A percentile compares a stretch with the other conserved stretches of the same genome.
These are phyloP conservation scores for Calameuta idolon DNA, from an alignment of 2,888 invertebrate genomes.

Conservation along the genomic window DNA sequence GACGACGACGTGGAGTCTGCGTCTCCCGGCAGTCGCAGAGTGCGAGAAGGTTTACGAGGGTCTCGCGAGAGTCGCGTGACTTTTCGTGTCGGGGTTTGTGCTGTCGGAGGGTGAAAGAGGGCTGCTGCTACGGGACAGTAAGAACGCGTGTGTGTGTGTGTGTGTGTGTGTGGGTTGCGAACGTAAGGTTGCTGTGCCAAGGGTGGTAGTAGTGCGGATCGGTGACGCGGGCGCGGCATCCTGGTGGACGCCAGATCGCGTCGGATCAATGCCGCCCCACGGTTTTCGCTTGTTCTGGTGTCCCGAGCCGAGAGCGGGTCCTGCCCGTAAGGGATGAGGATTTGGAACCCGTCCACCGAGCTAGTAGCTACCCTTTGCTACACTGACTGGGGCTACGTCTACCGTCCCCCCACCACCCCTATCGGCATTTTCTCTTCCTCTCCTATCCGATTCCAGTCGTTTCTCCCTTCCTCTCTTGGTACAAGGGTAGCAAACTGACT, in stretches of 20 bases:
- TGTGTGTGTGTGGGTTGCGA: neutral
- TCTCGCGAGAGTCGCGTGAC: too few relatives aligned
- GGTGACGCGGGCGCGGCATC: constrained; percentile 34
- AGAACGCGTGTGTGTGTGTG: too few relatives aligned
- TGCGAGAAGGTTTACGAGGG: too few relatives aligned
- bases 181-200: neutral
- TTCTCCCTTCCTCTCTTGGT: constrained; percentile 18
- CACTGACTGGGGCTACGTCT: too few relatives aligned
- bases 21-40: too few relatives aligned
- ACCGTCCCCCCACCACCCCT: constrained; percentile 13
- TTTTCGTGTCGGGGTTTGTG: too few relatives aligned
- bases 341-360: constrained; percentile 45
- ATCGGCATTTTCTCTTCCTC: constrained; percentile 21
- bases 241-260: constrained; percentile 29
- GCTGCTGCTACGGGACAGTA: too few relatives aligned
- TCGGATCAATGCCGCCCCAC: constrained; percentile 42
- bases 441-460: constrained; percentile 16
- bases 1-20: too few relatives aligned
- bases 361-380: constrained; percentile 19
- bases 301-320: constrained; percentile 8
- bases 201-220: neutral
- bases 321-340: constrained; percentile 31
- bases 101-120: too few relatives aligned
- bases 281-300: constrained; percentile 8
- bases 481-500: too few relatives aligned